These are phyloP conservation scores for Taxidea taxus DNA, from an alignment of 2,113 vertebrate genomes.

Conservation along the genomic window DNA sequence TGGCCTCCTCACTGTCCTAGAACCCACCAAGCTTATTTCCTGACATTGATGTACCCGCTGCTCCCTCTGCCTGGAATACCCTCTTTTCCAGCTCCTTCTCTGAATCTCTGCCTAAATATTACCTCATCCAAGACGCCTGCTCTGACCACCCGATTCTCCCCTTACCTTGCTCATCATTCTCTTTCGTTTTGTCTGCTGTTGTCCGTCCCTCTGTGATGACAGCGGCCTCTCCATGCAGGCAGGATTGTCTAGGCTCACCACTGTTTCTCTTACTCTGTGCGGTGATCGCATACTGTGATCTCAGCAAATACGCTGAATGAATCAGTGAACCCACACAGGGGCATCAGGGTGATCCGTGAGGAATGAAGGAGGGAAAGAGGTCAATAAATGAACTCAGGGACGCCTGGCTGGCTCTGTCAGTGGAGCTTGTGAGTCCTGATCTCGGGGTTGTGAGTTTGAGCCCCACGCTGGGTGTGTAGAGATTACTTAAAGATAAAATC, in stretches of 20 bases:
- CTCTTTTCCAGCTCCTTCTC: background rate
- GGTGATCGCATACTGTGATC: background rate
- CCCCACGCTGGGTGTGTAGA: background rate
- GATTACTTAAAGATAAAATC: background rate
- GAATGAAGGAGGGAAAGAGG: background rate
- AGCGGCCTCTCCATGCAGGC: background rate
- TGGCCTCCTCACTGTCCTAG: background rate
- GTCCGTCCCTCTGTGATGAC: background rate
- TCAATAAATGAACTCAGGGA: background rate
- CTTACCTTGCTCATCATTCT: background rate
- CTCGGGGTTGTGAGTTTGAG: background rate
- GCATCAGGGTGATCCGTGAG: background rate
- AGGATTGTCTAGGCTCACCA: background rate
- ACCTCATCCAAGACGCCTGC: background rate
- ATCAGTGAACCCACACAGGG: background rate
- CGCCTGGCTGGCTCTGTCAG: background rate
- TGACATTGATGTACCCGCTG: background rate
- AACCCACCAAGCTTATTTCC: background rate
- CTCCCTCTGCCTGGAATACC: background rate
- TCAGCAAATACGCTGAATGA: background rate
- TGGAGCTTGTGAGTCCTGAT: background rate
- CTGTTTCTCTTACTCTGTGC: background rate
- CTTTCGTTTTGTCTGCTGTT: background rate
- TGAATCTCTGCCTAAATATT: background rate
- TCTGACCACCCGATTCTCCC: background rate